These are phyloP conservation scores for Ichneumon xanthorius DNA, from an alignment of 2,888 invertebrate genomes.

Conservation along the genomic window DNA sequence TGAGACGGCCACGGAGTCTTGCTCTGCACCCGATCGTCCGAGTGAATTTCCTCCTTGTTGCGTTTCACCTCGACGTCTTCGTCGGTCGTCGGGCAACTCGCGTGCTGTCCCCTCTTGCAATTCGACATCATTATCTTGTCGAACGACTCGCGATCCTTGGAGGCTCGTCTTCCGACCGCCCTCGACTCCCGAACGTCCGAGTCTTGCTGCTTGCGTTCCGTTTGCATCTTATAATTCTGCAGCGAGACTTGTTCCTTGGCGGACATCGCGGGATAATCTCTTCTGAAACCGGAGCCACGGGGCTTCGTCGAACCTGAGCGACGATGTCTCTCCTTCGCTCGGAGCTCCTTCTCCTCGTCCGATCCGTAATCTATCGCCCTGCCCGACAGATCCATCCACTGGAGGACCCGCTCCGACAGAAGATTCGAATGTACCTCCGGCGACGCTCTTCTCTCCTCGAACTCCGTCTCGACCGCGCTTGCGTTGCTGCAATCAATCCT, in stretches of 20 bases:
- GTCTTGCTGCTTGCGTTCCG: constrained; percentile 57
- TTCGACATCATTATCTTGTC: constrained; percentile 44
- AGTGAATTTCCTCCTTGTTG: constrained; percentile 35
- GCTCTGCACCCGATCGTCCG: constrained; percentile 14
- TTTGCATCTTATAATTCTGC: constrained; percentile 72
- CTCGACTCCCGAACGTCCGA: constrained; percentile 8
- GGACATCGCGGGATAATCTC: constrained; percentile 47
- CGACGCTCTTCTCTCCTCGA: constrained; percentile 2
- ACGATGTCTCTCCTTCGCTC: background rate
- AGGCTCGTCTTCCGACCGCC: constrained; percentile 15
- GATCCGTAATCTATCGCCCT: constrained; percentile 82
- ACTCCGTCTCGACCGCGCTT: background rate
- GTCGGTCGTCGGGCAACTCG: background rate
- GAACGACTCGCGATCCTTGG: constrained; percentile 33
- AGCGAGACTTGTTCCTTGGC: constrained; percentile 64
- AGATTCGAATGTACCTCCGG: constrained; percentile 79
- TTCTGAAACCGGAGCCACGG: constrained; percentile 25
- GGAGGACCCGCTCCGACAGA: constrained; percentile 90
- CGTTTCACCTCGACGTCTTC: constrained; percentile 11
- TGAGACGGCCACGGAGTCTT: constrained; percentile 73
- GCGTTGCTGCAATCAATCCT: constrained; percentile 12
- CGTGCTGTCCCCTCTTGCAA: constrained; percentile 29
- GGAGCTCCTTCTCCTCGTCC: constrained; percentile 46
- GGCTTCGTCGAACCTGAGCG: constrained; percentile 9
- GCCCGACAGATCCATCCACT: constrained; percentile 92